Percentiles rank a stretch among this genome's conserved stretches.
Conservation (phyloP, 2,113 vertebrate genomes). For the Diphyllodes magnificus region DNA sequence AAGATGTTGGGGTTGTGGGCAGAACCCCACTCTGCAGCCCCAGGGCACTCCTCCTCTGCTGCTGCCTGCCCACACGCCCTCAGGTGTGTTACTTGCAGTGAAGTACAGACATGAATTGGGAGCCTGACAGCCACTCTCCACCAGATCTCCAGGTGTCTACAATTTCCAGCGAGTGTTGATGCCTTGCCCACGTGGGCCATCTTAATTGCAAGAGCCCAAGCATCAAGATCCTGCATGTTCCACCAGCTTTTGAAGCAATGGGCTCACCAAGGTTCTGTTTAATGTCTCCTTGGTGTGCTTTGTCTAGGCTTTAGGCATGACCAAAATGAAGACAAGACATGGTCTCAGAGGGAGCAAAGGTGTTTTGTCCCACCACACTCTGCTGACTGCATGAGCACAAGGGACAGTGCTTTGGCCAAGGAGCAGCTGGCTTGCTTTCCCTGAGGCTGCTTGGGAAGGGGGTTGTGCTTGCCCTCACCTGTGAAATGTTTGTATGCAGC, state of each 20-base stretch:
- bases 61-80: neutral
- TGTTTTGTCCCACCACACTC: rapidly evolving
- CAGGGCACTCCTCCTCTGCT: neutral
- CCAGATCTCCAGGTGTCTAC: neutral
- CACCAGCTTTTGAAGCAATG: neutral
- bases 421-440: neutral
- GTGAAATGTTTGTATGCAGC: neutral
- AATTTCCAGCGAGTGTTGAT: neutral
- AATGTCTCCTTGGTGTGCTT: neutral
- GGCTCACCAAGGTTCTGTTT: neutral
- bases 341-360: neutral
- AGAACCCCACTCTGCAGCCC: neutral
- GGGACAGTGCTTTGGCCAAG: neutral
- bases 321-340: neutral
- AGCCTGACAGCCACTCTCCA: neutral
- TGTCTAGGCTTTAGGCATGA: neutral
- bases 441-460: neutral
- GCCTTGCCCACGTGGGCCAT: neutral
- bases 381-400: neutral
- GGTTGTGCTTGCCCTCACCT: neutral
- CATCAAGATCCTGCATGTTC: neutral
- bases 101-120: neutral
- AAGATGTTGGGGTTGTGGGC: neutral
- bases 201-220: neutral
- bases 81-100: rapidly evolving